phyloP scores from a whole-genome alignment of 1,140 invertebrate species.

The Phocides pigmalion region DNA sequence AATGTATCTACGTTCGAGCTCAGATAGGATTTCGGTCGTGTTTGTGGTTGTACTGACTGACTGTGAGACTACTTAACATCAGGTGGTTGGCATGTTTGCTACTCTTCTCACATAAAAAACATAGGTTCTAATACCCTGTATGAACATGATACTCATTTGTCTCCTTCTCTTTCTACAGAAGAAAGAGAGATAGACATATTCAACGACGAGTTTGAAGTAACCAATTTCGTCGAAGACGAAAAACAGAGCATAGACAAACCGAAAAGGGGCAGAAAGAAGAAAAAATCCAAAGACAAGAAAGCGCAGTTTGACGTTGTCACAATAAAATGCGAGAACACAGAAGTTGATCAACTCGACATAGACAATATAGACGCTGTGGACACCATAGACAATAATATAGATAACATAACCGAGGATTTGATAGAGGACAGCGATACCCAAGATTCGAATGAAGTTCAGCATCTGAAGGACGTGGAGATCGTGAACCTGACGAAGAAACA shows the following conservation, averaged over 20 bases:
- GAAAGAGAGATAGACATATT: neutral
- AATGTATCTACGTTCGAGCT: too few relatives aligned
- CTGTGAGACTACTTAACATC: too few relatives aligned
- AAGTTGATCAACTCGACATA: neutral
- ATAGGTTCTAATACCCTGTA: too few relatives aligned
- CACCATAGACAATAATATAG: neutral
- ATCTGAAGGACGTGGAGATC: conserved; percentile 21
- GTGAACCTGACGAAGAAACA: conserved; percentile 42
- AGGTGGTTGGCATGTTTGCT: too few relatives aligned
- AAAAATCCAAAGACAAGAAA: neutral
- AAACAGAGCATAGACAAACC: neutral
- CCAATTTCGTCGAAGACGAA: neutral
- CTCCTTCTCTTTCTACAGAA: neutral
- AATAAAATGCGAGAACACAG: neutral
- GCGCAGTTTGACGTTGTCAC: neutral
- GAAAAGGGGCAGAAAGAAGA: neutral
- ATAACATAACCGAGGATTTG: neutral
- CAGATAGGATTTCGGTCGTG: too few relatives aligned
- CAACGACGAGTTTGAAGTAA: neutral
- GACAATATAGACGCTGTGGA: neutral
- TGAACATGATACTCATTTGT: too few relatives aligned
- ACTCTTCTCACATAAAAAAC: too few relatives aligned
- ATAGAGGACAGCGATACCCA: neutral
- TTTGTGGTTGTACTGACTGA: too few relatives aligned
- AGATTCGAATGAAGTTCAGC: neutral